Evolutionary conservation across 2,797 vertebrate species (phyloP).

Genomic region (Pterois miles): DNA sequence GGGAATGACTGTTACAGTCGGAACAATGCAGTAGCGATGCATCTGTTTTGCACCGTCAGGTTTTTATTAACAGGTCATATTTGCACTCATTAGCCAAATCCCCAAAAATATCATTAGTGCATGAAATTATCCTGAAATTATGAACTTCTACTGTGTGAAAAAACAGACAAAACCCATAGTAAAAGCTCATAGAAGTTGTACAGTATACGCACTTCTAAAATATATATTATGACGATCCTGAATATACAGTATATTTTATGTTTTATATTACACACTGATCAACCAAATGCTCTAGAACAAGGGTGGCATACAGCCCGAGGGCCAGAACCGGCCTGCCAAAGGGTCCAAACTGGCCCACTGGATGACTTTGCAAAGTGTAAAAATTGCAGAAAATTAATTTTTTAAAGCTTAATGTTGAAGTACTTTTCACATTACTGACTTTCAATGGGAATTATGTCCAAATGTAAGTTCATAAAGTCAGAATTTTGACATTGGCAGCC

Average conservation of each 20-base stretch:
- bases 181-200: not conserved
- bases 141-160: not conserved
- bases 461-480: too few species aligned
- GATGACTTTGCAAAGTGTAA: too few species aligned
- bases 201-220: not conserved
- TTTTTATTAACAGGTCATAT: slow-evolving; percentile 16
- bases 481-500: too few species aligned
- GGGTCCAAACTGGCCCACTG: too few species aligned
- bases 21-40: not conserved
- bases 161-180: too few species aligned
- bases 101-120: not conserved
- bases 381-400: too few species aligned
- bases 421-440: too few species aligned
- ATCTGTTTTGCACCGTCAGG: not conserved
- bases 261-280: not conserved
- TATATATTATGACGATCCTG: not conserved
- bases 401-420: too few species aligned
- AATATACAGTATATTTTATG: not conserved
- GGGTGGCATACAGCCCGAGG: too few species aligned
- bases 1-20: not conserved
- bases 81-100: slow-evolving; percentile 8
- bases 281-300: not conserved
- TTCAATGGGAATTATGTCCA: too few species aligned
- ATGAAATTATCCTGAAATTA: not conserved
- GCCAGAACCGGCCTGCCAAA: too few species aligned